Evolutionary conservation across 2,888 invertebrate genomes (phyloP).

Genomic region (Eumerus sabulonum): DNA sequence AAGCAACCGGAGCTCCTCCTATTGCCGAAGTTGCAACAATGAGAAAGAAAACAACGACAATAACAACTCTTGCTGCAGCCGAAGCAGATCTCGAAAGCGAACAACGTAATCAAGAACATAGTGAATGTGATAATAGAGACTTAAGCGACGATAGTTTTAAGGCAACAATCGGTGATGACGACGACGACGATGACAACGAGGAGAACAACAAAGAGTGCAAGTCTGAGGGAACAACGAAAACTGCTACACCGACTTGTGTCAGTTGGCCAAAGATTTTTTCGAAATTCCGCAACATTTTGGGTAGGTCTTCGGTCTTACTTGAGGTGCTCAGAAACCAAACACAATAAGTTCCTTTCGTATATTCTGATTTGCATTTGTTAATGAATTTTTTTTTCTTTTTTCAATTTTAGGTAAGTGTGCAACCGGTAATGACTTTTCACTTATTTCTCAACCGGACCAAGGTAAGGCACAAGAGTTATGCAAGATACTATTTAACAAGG

Average conservation of each 20-base stretch:
- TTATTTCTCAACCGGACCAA: slow-evolving; percentile 58
- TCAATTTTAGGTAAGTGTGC: slow-evolving; percentile 62
- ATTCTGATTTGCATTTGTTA: not conserved
- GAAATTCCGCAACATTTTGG: slow-evolving; percentile 70
- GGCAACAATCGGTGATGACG: slow-evolving; percentile 43
- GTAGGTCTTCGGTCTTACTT: slow-evolving; percentile 39
- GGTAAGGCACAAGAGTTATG: slow-evolving; percentile 63
- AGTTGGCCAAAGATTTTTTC: slow-evolving; percentile 75
- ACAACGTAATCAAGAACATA: slow-evolving; percentile 37
- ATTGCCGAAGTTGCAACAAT: slow-evolving; percentile 7
- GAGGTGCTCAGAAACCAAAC: slow-evolving; percentile 45
- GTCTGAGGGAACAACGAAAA: slow-evolving; percentile 67
- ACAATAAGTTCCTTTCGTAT: not conserved
- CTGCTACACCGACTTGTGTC: slow-evolving; percentile 75
- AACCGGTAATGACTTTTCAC: slow-evolving; percentile 66
- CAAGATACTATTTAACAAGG: slow-evolving; percentile 5
- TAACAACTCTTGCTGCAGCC: slow-evolving; percentile 24
- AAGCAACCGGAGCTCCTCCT: slow-evolving; percentile 51
- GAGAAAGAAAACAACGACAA: too few relatives aligned
- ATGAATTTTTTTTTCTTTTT: slow-evolving; percentile 5
- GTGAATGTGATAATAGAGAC: slow-evolving; percentile 69
- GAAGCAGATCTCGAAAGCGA: not conserved
- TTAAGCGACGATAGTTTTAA: slow-evolving; percentile 63
- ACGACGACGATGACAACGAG: slow-evolving; percentile 39
- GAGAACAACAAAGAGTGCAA: slow-evolving; percentile 29